These are phyloP conservation scores for Anas flavirostris DNA, from an alignment of 2,797 vertebrate species.

Conservation along the genomic window DNA sequence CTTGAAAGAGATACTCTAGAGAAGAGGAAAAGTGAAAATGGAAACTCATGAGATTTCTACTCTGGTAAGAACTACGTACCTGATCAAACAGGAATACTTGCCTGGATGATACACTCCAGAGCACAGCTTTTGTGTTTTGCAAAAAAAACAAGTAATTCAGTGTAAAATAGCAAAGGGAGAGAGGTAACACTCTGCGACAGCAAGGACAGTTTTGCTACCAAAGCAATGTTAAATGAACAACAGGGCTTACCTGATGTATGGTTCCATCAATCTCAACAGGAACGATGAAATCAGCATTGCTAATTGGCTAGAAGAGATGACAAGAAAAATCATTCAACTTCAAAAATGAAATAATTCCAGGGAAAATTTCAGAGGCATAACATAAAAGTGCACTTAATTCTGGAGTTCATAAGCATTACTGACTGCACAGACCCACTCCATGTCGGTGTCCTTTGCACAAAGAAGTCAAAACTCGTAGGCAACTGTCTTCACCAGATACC, in stretches of 20 bases:
- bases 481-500: background rate
- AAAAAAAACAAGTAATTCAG: background rate
- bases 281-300: slow-evolving; percentile 98
- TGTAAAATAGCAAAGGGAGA: background rate
- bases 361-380: background rate
- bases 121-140: background rate
- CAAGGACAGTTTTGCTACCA: background rate
- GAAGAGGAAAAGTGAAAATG: background rate
- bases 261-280: slow-evolving; percentile 98
- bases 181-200: accelerated
- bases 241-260: slow-evolving; percentile 91
- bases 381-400: background rate
- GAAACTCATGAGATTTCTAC: background rate
- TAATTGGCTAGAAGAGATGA: slow-evolving; percentile 88
- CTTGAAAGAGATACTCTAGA: background rate
- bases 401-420: background rate
- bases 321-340: slow-evolving; percentile 63
- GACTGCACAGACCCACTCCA: background rate
- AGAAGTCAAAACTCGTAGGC: background rate
- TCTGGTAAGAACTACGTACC: background rate
- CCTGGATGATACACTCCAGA: background rate
- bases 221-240: background rate
- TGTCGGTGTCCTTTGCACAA: background rate
- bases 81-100: background rate
- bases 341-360: background rate